Evolutionary conservation across 2,113 vertebrate species (phyloP).

Genomic region (Synodontis membranacea): DNA sequence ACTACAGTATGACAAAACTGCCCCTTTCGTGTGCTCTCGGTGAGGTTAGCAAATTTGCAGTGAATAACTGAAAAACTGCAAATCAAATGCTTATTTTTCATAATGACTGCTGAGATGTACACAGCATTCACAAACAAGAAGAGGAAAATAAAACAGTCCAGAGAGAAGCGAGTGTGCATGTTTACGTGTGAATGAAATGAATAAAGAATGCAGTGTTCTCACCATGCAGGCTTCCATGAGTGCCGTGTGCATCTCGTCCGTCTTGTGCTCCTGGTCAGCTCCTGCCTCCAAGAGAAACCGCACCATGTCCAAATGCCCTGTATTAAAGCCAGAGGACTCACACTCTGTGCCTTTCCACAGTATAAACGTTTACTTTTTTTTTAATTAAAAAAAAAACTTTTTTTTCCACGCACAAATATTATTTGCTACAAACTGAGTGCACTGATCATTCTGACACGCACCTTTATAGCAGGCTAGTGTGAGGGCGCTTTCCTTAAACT

Average conservation of each 20-base stretch:
- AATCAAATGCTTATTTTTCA: not conserved
- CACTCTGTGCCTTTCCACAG: constrained; percentile 1
- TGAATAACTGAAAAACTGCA: not conserved
- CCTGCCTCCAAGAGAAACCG: constrained; percentile 97
- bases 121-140: not conserved
- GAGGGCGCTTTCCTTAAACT: constrained; percentile 99
- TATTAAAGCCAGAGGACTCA: constrained; percentile 42
- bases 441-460: constrained; percentile 54
- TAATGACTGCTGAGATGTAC: not conserved
- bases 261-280: constrained; percentile 98
- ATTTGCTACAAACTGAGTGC: not conserved
- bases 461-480: constrained; percentile 99
- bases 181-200: not conserved
- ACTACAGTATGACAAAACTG: not conserved
- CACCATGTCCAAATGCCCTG: constrained; percentile 99
- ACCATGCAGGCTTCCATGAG: constrained; percentile 99
- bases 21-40: not conserved
- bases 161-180: not conserved
- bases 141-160: not conserved
- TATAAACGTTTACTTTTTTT: not conserved
- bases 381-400: not conserved
- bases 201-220: constrained; percentile 62
- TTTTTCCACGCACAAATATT: not conserved
- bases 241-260: constrained; percentile 98
- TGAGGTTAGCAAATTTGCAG: not conserved